These are phyloP conservation scores for Simalia tracyae DNA, from an alignment of 2,797 vertebrate species.

Conservation along the genomic window DNA sequence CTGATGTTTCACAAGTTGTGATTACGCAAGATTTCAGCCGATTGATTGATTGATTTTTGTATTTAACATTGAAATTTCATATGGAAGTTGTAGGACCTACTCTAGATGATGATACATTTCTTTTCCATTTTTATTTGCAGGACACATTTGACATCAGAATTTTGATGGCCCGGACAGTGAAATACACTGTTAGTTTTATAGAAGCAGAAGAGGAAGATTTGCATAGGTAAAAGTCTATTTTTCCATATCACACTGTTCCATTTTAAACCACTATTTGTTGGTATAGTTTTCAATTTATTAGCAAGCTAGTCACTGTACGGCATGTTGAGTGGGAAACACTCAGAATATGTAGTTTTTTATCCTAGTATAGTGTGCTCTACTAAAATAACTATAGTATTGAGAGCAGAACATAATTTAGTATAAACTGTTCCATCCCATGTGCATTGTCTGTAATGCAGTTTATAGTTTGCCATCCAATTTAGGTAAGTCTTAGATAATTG, in stretches of 20 bases:
- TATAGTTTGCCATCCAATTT: background rate
- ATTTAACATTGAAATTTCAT: background rate
- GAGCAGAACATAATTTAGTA: background rate
- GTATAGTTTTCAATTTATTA: background rate
- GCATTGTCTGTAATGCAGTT: background rate
- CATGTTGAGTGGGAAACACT: background rate
- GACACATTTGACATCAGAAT: constrained; percentile 82
- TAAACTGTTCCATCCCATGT: background rate
- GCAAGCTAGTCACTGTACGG: background rate
- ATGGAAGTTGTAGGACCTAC: background rate
- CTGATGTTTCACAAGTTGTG: background rate
- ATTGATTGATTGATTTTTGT: background rate
- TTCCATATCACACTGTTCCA: background rate
- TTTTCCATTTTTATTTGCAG: constrained; percentile 51
- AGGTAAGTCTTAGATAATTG: background rate
- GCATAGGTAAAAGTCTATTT: constrained; percentile 65
- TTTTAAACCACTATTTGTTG: constrained; percentile 16
- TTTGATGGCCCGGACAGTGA: constrained; percentile 80
- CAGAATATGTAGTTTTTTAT: background rate
- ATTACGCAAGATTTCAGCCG: background rate
- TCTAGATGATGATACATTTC: background rate
- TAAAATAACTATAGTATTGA: background rate
- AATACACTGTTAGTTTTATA: constrained; percentile 80
- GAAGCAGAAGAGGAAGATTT: constrained; percentile 78
- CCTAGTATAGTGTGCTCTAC: background rate